Evolutionary conservation across 2,888 invertebrate species (phyloP), one percentile per base, ranked within the genome.

Genomic region (Euzophera pinguis): DNA sequence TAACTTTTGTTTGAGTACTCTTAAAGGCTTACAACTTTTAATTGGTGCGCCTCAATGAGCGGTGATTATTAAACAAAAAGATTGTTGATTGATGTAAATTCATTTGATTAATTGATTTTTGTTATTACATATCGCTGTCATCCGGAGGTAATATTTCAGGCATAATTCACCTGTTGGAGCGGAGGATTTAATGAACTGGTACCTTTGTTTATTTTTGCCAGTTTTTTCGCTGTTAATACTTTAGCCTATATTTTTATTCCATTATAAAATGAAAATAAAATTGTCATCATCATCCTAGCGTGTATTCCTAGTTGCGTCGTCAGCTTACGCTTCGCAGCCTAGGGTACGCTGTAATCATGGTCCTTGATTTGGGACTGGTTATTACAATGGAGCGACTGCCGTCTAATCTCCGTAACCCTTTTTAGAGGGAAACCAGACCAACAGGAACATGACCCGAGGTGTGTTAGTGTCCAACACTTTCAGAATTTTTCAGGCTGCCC

Each of bases 71-170:
- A 13, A 8, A 29, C 29, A 14, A 45, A 39, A 34, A 47, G 16
- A 41, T 34, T 34, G 41, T 17, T 53, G n/a, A 51, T 53, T 48
- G 52, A 49, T 34, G 13, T n/a, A n/a, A 32, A 37, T 47, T 16
- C n/a, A 35, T 50, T 50, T 57, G 57, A 57, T 57, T 57, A 57
- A 57, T 54, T 53, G 57, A 54, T 54, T 57, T 57, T 54, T 54
- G 54, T 57, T 57, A 57, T 50, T 53, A 57, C 57, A 54, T 42
- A 51, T 52, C 47, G 42, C 54, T 53, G 54, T 57, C 57, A 53
- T 45, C 52, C 54, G 16, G 16, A 42, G 43, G 57, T 57, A 53
- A 54, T 57, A 57, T 57, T 54, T 57, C 54, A 54, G 47, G 29
- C 53, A 53, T 53, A 51, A 53, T 43, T 54, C 52, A 56, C 56